Conservation (phyloP, 2,113 vertebrate species). For the Bubo blakistoni region DNA sequence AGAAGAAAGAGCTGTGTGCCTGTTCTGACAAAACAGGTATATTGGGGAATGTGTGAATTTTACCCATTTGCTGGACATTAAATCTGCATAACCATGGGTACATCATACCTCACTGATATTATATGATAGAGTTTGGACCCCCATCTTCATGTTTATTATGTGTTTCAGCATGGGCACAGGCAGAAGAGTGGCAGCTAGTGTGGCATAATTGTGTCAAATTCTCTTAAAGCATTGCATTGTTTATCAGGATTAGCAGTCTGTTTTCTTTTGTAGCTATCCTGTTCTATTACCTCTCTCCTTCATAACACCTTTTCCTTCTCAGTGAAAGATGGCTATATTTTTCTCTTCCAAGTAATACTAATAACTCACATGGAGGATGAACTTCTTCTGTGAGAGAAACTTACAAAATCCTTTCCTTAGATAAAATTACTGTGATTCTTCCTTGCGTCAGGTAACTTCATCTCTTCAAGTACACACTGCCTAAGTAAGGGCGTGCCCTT, state of each 20-base stretch:
- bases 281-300: background rate
- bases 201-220: background rate
- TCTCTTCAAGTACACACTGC: background rate
- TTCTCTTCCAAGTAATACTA: background rate
- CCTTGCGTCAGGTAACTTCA: background rate
- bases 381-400: background rate
- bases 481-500: background rate
- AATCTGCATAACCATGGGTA: background rate
- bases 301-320: background rate
- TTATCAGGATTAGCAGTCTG: background rate
- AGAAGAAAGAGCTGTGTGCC: background rate
- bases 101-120: background rate
- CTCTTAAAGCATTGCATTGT: background rate
- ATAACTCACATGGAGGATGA: background rate
- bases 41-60: background rate
- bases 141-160: background rate
- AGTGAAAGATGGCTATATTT: background rate
- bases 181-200: background rate
- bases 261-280: background rate
- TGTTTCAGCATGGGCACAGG: background rate
- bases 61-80: background rate
- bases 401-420: background rate
- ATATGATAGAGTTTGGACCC: background rate
- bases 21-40: background rate
- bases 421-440: background rate